phyloP scores from a whole-genome alignment of 1,140 invertebrate species.

The Ctenoplectra terminalis region DNA sequence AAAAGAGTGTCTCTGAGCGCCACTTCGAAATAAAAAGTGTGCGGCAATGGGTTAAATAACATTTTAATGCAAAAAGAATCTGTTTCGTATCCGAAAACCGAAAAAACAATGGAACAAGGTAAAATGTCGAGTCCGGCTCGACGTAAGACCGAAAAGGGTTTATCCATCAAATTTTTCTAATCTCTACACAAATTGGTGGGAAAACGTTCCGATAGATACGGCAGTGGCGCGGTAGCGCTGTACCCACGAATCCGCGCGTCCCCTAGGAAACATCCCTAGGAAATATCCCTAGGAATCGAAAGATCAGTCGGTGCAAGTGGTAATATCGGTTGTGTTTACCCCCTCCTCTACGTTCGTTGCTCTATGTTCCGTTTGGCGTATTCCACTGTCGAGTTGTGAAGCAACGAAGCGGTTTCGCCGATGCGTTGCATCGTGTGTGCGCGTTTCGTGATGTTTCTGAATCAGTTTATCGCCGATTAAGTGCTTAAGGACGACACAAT shows the following conservation, averaged over 20 bases:
- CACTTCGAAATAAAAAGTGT: no score
- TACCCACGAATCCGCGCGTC: constrained; percentile 19
- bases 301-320: constrained; percentile 37
- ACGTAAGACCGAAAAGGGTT: no score
- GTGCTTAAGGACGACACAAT: constrained; percentile 24
- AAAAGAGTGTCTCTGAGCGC: no score
- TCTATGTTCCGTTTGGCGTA: constrained; percentile 51
- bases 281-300: constrained; percentile 54
- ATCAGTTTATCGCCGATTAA: constrained; percentile 44
- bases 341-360: constrained; percentile 45
- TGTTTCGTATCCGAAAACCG: no score
- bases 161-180: no score
- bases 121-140: no score
- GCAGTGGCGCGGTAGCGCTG: not conserved
- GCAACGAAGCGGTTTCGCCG: constrained; percentile 38
- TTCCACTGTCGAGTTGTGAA: constrained; percentile 48
- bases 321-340: constrained; percentile 49
- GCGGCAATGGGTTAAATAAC: no score
- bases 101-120: no score
- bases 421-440: constrained; percentile 28
- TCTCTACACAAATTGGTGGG: no score
- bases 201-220: constrained; percentile 10
- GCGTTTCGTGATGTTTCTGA: constrained; percentile 37
- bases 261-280: constrained; percentile 49
- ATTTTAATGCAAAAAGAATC: no score